Conservation (phyloP, 2,797 vertebrate genomes). For the Oophaga sylvatica region DNA sequence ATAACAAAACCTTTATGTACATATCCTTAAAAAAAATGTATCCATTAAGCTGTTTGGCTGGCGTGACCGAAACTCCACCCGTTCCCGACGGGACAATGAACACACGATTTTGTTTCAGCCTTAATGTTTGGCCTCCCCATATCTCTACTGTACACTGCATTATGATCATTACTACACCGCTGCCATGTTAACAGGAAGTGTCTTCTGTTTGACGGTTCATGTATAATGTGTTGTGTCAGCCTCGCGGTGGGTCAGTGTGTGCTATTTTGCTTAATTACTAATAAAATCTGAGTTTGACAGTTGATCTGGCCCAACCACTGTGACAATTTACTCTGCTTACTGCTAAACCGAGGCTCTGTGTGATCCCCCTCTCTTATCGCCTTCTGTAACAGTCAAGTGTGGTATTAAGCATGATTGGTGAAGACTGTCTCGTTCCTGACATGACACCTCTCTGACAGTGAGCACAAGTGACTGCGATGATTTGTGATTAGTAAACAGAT, state of each 20-base stretch:
- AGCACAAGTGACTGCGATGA: constrained; percentile 66
- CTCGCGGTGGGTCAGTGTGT: neutral
- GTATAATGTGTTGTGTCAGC: constrained; percentile 33
- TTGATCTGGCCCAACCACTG: constrained; percentile 33
- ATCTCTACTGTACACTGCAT: neutral
- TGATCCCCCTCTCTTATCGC: neutral
- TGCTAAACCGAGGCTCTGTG: constrained; percentile 19
- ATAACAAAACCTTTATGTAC: no score
- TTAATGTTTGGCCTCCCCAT: no score
- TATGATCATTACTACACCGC: neutral
- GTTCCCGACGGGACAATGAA: no score
- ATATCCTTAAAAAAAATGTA: no score
- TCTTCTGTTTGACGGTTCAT: neutral
- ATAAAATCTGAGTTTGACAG: constrained; percentile 42
- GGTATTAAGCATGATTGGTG: constrained; percentile 55
- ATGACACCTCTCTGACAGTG: constrained; percentile 48
- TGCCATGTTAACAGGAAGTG: neutral
- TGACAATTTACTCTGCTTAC: constrained; percentile 31
- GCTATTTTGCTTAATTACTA: constrained; percentile 44
- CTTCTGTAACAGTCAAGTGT: constrained; percentile 18
- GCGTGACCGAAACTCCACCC: no score
- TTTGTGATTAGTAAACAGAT: constrained; percentile 76
- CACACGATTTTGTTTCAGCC: no score
- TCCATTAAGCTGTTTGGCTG: no score
- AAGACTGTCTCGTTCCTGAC: constrained; percentile 57